Conservation (phyloP, 2,113 vertebrate genomes). For the Condylura cristata region DNA sequence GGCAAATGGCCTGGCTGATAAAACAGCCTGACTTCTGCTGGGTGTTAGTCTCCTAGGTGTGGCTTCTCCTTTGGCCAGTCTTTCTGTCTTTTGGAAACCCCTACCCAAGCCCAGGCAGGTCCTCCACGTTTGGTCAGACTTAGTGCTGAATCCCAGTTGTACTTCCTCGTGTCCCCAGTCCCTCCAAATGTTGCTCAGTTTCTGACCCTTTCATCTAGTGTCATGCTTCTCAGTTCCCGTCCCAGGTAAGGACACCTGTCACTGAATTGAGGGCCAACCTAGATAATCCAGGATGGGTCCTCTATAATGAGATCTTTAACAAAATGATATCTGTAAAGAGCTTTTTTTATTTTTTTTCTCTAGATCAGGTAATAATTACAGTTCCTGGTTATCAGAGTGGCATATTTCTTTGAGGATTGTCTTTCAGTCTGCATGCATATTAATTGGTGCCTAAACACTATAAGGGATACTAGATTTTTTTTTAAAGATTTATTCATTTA, state of each 20-base stretch:
- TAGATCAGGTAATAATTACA: background rate
- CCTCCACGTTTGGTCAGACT: fast-evolving
- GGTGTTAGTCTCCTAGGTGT: background rate
- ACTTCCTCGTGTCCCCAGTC: background rate
- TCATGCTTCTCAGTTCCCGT: background rate
- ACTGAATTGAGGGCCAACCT: background rate
- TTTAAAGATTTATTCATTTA: too few relatives aligned
- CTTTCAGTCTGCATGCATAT: fast-evolving
- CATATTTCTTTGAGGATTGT: background rate
- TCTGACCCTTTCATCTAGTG: background rate
- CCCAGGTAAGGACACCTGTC: background rate
- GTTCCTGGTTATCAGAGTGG: background rate
- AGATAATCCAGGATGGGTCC: background rate
- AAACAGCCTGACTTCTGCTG: background rate
- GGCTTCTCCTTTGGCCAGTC: fast-evolving
- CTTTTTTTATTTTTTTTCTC: background rate
- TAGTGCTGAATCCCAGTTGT: fast-evolving
- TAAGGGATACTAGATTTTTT: background rate
- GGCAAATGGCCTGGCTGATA: background rate
- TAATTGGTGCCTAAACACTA: background rate
- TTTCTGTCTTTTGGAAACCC: background rate
- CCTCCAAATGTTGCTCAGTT: background rate
- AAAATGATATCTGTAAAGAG: background rate
- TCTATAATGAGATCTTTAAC: background rate
- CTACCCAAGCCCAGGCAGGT: background rate